These are phyloP conservation scores for Drosophila biarmipes DNA, from an alignment of 1,140 invertebrate species.

Conservation along the genomic window DNA sequence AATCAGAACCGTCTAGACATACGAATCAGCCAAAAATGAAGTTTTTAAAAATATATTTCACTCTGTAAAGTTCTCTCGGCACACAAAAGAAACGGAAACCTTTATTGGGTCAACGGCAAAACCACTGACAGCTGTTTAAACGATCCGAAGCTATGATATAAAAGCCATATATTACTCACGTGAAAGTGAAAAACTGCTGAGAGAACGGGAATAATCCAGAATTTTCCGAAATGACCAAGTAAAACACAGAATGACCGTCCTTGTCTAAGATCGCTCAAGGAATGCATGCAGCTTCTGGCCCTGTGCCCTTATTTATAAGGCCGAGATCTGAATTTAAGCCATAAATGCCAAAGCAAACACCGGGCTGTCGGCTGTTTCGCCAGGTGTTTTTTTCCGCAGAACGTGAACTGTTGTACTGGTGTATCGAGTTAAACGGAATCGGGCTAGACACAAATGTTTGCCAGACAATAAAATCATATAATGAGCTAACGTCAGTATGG, in stretches of 20 bases:
- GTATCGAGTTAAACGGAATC: slow-evolving; percentile 65
- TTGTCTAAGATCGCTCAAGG: slow-evolving; percentile 5
- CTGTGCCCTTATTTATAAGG: slow-evolving; percentile 43
- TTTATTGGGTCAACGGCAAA: slow-evolving; percentile 29
- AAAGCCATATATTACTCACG: slow-evolving; percentile 22
- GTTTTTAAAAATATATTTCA: slow-evolving; percentile 5
- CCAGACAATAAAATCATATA: slow-evolving; percentile 53
- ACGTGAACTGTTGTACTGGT: slow-evolving; percentile 20
- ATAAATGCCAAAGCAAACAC: slow-evolving; percentile 46
- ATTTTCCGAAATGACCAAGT: slow-evolving; percentile 2
- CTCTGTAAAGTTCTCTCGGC: neutral
- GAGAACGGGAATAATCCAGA: too few species aligned
- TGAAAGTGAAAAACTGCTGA: slow-evolving; percentile 5
- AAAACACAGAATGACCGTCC: slow-evolving; percentile 18
- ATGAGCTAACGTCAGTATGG: slow-evolving; percentile 28
- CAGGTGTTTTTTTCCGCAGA: slow-evolving; percentile 64
- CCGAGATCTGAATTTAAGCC: slow-evolving; percentile 20
- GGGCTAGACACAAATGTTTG: slow-evolving; percentile 72
- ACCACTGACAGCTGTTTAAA: slow-evolving; percentile 41
- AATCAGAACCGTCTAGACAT: neutral
- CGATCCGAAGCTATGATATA: slow-evolving; percentile 5
- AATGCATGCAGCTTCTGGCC: slow-evolving; percentile 21
- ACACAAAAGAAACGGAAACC: slow-evolving; percentile 9
- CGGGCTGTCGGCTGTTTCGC: slow-evolving; percentile 22
- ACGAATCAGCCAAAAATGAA: slow-evolving; percentile 3